Conservation (phyloP, 2,797 vertebrate species). For the Sitta carolinensis region DNA sequence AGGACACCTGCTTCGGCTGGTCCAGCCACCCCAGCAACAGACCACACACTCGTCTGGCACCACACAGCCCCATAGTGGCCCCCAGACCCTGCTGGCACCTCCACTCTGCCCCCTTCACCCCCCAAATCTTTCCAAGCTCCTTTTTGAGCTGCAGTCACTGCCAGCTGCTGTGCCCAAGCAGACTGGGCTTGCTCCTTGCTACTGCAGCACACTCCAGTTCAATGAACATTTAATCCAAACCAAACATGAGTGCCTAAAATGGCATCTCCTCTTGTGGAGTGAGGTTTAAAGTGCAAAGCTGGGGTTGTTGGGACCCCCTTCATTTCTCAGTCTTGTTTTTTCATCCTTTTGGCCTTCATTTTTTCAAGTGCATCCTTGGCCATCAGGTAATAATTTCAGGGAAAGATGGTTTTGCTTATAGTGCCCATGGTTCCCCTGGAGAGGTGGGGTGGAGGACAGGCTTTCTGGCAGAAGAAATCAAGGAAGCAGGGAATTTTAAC, state of each 20-base stretch:
- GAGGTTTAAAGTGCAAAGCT: neutral
- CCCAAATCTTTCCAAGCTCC: neutral
- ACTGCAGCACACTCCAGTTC: rapidly evolving
- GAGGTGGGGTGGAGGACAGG: neutral
- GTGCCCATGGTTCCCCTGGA: neutral
- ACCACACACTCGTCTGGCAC: rapidly evolving
- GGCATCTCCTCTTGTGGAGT: neutral
- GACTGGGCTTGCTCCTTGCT: neutral
- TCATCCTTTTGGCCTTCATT: neutral
- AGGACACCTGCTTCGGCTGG: neutral
- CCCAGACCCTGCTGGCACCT: neutral
- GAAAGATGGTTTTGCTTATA: neutral
- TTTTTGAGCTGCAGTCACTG: neutral
- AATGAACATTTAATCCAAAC: neutral
- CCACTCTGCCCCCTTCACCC: neutral
- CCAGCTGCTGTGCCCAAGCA: neutral
- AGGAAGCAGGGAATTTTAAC: neutral
- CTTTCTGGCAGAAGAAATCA: neutral
- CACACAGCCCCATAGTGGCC: neutral
- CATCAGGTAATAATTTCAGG: neutral
- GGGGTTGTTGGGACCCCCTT: neutral
- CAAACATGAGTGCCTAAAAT: neutral
- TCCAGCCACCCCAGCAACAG: neutral
- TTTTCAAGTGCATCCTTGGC: neutral
- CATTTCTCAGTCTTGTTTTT: neutral